These are phyloP conservation scores for Hoplostethus mediterraneus DNA, from an alignment of 2,797 vertebrate genomes.

Conservation along the genomic window DNA sequence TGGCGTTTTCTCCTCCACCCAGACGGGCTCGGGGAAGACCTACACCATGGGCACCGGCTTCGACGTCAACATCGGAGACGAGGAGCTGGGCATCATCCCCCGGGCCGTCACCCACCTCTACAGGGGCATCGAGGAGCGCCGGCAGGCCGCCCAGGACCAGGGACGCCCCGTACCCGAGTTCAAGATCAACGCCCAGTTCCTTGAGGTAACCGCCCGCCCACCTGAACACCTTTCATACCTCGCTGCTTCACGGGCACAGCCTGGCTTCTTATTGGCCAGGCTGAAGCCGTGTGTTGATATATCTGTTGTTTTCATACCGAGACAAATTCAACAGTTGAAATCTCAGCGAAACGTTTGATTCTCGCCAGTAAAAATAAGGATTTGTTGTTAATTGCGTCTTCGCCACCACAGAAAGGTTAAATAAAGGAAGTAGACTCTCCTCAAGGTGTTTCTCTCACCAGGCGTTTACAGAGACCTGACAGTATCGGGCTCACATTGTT, in stretches of 20 bases:
- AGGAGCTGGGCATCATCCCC: slow-evolving; percentile 92
- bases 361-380: too few species aligned
- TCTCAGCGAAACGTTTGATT: not conserved
- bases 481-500: slow-evolving; percentile 44
- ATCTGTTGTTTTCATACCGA: not conserved
- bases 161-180: slow-evolving; percentile 92
- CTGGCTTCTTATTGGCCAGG: too few species aligned
- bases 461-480: slow-evolving; percentile 19
- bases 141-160: slow-evolving; percentile 86
- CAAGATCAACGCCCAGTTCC: slow-evolving; percentile 95
- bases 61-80: slow-evolving; percentile 89
- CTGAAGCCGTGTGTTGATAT: too few species aligned
- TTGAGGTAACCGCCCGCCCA: slow-evolving; percentile 86
- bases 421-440: not conserved
- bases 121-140: slow-evolving; percentile 90
- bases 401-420: not conserved
- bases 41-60: slow-evolving; percentile 98
- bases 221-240: not conserved
- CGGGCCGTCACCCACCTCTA: slow-evolving; percentile 93
- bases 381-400: too few species aligned
- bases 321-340: not conserved
- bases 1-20: not conserved
- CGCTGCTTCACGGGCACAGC: not conserved
- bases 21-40: slow-evolving; percentile 97
- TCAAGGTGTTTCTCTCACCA: not conserved